Percentiles rank a stretch among this genome's conserved stretches.
Conservation (phyloP, 2,888 invertebrate species). For the Stegana nigrithorax region DNA sequence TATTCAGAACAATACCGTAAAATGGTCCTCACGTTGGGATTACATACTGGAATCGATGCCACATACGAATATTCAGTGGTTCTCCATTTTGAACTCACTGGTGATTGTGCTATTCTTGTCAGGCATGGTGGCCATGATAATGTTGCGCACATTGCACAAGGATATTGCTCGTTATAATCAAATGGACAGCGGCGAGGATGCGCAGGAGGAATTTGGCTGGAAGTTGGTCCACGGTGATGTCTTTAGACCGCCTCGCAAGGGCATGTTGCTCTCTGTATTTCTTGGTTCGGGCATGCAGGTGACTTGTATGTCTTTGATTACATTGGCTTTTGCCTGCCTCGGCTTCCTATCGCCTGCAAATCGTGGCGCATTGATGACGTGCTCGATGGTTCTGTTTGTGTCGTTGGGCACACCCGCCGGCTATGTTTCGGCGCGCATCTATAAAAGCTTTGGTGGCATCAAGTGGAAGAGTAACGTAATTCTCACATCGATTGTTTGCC, state of each 20-base stretch:
- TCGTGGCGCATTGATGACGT: conserved; percentile 98
- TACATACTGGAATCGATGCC: conserved; percentile 99
- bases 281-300: conserved; percentile 97
- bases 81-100: conserved; percentile 96
- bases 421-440: conserved; percentile 95
- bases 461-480: conserved; percentile 99
- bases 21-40: conserved; percentile 99
- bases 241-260: conserved; percentile 94
- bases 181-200: conserved; percentile 87
- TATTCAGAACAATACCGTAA: conserved; percentile 82
- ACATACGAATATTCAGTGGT: conserved; percentile 99
- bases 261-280: conserved; percentile 95
- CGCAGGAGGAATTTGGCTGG: conserved; percentile 91
- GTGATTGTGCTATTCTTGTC: conserved; percentile 97
- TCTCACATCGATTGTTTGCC: conserved; percentile 94
- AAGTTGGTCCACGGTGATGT: conserved; percentile 98
- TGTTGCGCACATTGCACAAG: conserved; percentile 95
- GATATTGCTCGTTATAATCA: conserved; percentile 99
- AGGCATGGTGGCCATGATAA: conserved; percentile 99
- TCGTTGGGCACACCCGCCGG: conserved; percentile 96
- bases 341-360: conserved; percentile 99
- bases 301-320: conserved; percentile 94
- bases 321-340: conserved; percentile 97
- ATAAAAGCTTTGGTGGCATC: conserved; percentile 98
- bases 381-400: conserved; percentile 96